Evolutionary conservation across 2,797 vertebrate species (phyloP).

Genomic region (Enteromius fasciolatus): DNA sequence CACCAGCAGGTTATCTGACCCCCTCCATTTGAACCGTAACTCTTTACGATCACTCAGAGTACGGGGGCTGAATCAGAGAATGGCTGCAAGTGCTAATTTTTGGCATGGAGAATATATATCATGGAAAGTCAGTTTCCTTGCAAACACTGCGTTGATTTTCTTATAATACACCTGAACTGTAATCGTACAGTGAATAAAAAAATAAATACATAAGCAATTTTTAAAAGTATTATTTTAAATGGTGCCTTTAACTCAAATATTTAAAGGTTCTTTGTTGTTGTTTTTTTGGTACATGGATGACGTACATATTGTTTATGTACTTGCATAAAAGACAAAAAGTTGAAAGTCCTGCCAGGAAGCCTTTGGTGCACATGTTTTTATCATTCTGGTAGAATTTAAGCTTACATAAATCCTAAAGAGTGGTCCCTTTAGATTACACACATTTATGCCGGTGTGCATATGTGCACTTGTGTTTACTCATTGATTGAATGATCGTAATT

Average conservation of each 20-base stretch:
- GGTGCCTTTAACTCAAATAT: background rate
- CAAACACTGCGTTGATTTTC: slow-evolving; percentile 25
- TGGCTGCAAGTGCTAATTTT: slow-evolving; percentile 52
- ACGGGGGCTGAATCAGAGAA: slow-evolving; percentile 54
- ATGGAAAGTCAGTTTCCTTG: slow-evolving; percentile 39
- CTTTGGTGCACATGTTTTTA: slow-evolving; percentile 74
- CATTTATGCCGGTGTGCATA: slow-evolving; percentile 44
- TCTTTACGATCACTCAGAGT: slow-evolving; percentile 60
- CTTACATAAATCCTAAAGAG: slow-evolving; percentile 72
- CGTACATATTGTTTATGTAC: slow-evolving; percentile 35
- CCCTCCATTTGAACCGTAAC: slow-evolving; percentile 62
- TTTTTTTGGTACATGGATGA: slow-evolving; percentile 27
- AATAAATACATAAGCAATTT: background rate
- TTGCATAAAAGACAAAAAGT: slow-evolving; percentile 34
- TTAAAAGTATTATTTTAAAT: background rate
- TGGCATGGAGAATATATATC: slow-evolving; percentile 51
- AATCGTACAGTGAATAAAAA: background rate
- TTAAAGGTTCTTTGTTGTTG: background rate
- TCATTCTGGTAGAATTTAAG: slow-evolving; percentile 73
- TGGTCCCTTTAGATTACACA: slow-evolving; percentile 63
- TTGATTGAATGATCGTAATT: background rate
- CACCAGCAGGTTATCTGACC: slow-evolving; percentile 63
- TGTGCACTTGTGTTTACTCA: slow-evolving; percentile 6
- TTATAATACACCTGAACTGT: background rate
- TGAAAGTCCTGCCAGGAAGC: slow-evolving; percentile 62